These are phyloP conservation scores for Rhabditoides inermis DNA, from an alignment of 2,888 invertebrate genomes.

Conservation along the genomic window DNA sequence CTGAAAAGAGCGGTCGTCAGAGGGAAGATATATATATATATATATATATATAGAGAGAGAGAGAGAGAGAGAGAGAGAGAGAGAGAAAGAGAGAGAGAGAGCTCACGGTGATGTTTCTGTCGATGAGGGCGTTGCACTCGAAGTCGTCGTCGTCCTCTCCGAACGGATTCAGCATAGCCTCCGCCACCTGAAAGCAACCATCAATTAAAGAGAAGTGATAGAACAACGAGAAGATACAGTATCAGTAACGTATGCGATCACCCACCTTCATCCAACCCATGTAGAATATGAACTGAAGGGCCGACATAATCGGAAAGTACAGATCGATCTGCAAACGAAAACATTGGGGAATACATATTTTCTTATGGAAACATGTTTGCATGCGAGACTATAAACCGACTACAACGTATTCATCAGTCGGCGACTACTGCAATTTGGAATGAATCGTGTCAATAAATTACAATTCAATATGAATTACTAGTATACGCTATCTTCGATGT, in stretches of 20 bases:
- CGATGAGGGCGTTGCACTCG: conserved; percentile 36
- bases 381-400: too few relatives aligned
- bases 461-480: too few relatives aligned
- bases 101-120: conserved; percentile 34
- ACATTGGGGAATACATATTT: too few relatives aligned
- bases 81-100: neutral
- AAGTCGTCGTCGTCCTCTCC: conserved; percentile 41
- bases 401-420: too few relatives aligned
- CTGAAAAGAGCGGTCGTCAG: conserved; percentile 14
- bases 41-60: neutral
- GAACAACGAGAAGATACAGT: neutral
- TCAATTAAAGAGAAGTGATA: neutral
- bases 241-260: neutral
- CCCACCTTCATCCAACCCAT: conserved; percentile 45
- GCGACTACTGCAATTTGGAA: too few relatives aligned
- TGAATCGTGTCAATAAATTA: too few relatives aligned
- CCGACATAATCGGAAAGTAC: conserved; percentile 43
- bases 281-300: conserved; percentile 47
- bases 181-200: conserved; percentile 17
- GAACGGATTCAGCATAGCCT: conserved; percentile 35
- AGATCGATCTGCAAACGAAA: conserved; percentile 26
- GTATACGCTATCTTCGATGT: too few relatives aligned
- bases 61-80: neutral
- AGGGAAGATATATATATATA: neutral
- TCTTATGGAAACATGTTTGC: too few relatives aligned